Evolutionary conservation across 1,140 invertebrate species (phyloP).

Genomic region (Ptiloglossa arizonensis): DNA sequence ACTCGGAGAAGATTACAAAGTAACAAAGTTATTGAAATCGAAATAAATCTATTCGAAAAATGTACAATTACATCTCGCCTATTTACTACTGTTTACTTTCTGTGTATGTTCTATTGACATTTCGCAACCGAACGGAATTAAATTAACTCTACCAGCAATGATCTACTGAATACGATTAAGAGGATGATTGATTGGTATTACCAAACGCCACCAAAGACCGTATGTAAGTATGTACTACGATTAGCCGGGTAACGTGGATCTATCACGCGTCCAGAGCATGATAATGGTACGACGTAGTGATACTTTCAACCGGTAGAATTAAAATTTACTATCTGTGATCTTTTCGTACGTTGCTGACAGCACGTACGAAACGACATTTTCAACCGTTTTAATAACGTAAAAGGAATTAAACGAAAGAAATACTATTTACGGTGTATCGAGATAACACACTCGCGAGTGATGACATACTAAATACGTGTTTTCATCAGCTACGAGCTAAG

Average conservation of each 20-base stretch:
- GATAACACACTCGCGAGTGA: neutral
- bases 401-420: too few relatives aligned
- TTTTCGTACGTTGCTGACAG: neutral
- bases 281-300: neutral
- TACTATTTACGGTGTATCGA: neutral
- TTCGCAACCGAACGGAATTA: neutral
- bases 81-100: neutral
- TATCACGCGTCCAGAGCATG: neutral
- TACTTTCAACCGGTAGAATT: neutral
- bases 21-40: too few relatives aligned
- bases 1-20: too few relatives aligned
- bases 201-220: neutral
- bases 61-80: too few relatives aligned
- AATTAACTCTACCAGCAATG: neutral
- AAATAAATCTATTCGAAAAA: too few relatives aligned
- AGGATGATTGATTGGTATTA: neutral
- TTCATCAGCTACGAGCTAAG: neutral
- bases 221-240: too few relatives aligned
- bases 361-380: neutral
- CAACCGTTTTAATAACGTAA: neutral
- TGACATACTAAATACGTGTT: neutral
- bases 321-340: neutral
- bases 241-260: neutral
- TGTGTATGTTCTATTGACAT: neutral
- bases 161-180: neutral